A percentile compares a stretch with the other conserved stretches of the same genome.
Evolutionary conservation across 2,113 vertebrate genomes (phyloP).

Genomic region (Hemibagrus wyckioides): DNA sequence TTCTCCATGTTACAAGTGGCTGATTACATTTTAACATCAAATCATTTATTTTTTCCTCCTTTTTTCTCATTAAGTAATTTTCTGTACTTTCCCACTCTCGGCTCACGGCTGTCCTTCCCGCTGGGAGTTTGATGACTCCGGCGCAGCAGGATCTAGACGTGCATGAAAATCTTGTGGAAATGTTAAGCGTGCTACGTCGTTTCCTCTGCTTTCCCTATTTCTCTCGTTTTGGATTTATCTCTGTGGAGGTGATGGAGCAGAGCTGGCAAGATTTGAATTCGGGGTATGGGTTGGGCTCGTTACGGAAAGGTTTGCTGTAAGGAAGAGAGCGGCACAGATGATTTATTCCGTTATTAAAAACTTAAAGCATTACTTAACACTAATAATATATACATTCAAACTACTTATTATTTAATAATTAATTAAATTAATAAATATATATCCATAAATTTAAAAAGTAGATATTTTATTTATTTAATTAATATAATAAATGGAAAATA

Average conservation of each 20-base stretch:
- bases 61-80: constrained; percentile 7
- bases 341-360: not conserved
- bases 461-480: not conserved
- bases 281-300: not conserved
- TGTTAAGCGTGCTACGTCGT: constrained; percentile 30
- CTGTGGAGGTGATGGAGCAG: not conserved
- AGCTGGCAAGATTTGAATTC: not conserved
- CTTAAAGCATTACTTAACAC: not conserved
- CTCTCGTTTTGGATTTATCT: not conserved
- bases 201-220: constrained; percentile 21
- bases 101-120: not conserved
- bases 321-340: not conserved
- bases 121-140: constrained; percentile 14
- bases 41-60: not conserved
- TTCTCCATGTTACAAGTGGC: not conserved
- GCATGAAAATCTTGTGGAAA: constrained; percentile 8
- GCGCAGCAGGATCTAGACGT: constrained; percentile 20
- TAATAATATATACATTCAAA: not conserved
- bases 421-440: not conserved
- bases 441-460: no score
- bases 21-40: not conserved
- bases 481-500: no score
- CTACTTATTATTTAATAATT: not conserved
- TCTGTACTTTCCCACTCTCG: not conserved
- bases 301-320: not conserved